Conservation (phyloP, 2,113 vertebrate genomes). For the Rhinopomastus cyanomelas region DNA sequence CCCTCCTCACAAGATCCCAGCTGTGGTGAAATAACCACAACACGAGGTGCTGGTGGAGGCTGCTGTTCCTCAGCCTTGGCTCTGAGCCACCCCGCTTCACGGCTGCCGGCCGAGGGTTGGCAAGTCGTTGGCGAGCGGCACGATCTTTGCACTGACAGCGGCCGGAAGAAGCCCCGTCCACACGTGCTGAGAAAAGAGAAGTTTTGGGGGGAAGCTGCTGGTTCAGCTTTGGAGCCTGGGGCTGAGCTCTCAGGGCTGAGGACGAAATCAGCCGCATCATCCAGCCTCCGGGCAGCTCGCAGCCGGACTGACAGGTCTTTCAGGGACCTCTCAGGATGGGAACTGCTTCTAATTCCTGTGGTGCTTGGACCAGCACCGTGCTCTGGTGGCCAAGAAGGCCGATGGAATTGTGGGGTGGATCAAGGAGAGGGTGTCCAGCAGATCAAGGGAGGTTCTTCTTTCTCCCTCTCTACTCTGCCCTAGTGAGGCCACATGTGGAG, state of each 20-base stretch:
- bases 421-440: too few relatives aligned
- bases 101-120: not conserved
- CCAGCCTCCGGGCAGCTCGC: not conserved
- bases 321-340: not conserved
- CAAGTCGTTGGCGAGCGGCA: not conserved
- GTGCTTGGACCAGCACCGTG: not conserved
- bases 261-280: rapidly evolving
- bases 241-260: not conserved
- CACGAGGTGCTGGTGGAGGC: too few relatives aligned
- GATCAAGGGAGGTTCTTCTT: too few relatives aligned
- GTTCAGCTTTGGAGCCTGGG: rapidly evolving
- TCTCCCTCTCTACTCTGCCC: too few relatives aligned
- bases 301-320: not conserved
- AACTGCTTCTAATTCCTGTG: rapidly evolving
- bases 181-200: not conserved
- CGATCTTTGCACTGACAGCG: not conserved
- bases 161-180: too few relatives aligned
- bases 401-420: too few relatives aligned
- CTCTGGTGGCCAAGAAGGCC: too few relatives aligned
- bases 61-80: too few relatives aligned
- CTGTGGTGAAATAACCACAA: too few relatives aligned
- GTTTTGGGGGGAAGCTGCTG: not conserved
- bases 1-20: too few relatives aligned
- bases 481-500: too few relatives aligned
- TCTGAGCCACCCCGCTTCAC: too few relatives aligned